A percentile compares a stretch with the other conserved stretches of the same genome.
These are phyloP conservation scores for Sialia sialis DNA, from an alignment of 2,113 vertebrate species.

Conservation along the genomic window DNA sequence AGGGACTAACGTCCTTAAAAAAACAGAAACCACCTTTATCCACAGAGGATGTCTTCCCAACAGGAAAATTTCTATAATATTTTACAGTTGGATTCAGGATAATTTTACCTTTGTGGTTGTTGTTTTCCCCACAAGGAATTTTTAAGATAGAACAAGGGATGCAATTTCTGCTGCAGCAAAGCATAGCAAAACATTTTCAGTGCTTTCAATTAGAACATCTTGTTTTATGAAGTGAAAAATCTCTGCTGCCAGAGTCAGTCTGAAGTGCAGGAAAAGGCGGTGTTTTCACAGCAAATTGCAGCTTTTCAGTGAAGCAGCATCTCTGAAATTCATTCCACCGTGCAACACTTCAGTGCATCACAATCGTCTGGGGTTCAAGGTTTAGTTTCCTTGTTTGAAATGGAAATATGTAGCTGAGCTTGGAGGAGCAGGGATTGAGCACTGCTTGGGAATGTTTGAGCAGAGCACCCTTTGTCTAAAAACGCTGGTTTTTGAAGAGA, in stretches of 20 bases:
- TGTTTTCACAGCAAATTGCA: background rate
- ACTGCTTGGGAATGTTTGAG: background rate
- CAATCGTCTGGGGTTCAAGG: background rate
- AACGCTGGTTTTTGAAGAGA: background rate
- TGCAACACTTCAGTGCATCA: background rate
- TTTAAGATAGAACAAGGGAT: background rate
- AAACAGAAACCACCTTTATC: background rate
- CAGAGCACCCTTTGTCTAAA: background rate
- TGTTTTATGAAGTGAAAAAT: constrained; percentile 45
- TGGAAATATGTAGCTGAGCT: background rate
- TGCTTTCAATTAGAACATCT: background rate
- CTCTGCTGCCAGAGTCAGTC: background rate
- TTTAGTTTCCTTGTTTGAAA: background rate
- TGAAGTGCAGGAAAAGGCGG: background rate
- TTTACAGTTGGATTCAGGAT: background rate
- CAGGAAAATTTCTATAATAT: background rate
- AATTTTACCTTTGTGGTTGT: background rate
- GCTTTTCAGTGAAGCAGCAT: background rate
- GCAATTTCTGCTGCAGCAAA: background rate
- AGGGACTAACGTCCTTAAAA: background rate
- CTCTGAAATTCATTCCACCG: background rate
- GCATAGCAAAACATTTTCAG: background rate
- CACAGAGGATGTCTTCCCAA: background rate
- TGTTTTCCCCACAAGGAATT: background rate
- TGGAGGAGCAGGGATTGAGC: background rate